Conservation (phyloP, 2,113 vertebrate species). For the Chelonoidis abingdonii region DNA sequence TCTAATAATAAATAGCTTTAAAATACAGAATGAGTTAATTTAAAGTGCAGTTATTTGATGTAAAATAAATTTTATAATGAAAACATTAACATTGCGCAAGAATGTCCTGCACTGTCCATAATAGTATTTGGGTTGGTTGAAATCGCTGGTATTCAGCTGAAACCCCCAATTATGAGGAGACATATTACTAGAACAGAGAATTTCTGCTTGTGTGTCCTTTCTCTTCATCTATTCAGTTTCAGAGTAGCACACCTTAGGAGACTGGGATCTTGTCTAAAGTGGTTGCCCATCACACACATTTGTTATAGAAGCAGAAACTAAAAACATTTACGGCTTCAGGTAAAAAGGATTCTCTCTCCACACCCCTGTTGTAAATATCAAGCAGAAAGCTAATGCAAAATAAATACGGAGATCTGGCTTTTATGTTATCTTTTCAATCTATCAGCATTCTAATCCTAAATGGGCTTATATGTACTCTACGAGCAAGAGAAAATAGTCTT, state of each 20-base stretch:
- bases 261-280: background rate
- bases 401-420: conserved; percentile 4
- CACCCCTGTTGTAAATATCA: background rate
- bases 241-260: background rate
- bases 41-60: background rate
- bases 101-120: background rate
- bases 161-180: background rate
- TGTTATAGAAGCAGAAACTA: background rate
- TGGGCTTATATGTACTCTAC: background rate
- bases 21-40: background rate
- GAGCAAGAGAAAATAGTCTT: conserved; percentile 13
- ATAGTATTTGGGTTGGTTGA: background rate
- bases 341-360: background rate
- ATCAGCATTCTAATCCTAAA: background rate
- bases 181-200: background rate
- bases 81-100: background rate
- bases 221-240: background rate
- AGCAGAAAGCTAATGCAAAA: conserved; percentile 19
- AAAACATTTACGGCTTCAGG: background rate
- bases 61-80: background rate
- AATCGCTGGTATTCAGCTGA: background rate
- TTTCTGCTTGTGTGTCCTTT: background rate
- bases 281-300: background rate
- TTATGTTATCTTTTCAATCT: conserved; percentile 3
- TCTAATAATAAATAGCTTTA: background rate